Conservation (phyloP, 2,888 invertebrate genomes). For the Suillia variegata region DNA sequence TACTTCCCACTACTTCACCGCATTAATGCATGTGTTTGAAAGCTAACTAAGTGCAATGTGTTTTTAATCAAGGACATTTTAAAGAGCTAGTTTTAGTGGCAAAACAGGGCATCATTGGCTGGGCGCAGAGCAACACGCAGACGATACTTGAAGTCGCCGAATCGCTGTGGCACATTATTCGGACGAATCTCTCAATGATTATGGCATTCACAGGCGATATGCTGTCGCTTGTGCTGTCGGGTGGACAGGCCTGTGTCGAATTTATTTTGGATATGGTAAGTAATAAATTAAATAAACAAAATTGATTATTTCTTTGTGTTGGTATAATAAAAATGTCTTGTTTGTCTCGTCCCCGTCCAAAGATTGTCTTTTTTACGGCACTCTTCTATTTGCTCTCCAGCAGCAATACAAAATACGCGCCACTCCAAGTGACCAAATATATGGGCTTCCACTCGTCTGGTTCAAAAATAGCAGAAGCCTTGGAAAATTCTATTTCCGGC, state of each 20-base stretch:
- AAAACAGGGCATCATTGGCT: constrained; percentile 72
- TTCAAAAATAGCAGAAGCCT: constrained; percentile 76
- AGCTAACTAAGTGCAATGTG: constrained; percentile 56
- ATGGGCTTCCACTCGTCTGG: constrained; percentile 78
- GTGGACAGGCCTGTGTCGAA: constrained; percentile 88
- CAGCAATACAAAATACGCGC: constrained; percentile 86
- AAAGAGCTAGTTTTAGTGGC: constrained; percentile 62
- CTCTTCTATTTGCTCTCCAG: constrained; percentile 93
- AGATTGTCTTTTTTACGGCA: constrained; percentile 97
- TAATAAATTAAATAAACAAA: constrained; percentile 4
- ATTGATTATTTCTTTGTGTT: not conserved
- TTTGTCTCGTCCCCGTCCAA: constrained; percentile 43
- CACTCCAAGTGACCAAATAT: constrained; percentile 84
- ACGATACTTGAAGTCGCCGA: constrained; percentile 85
- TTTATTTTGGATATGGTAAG: constrained; percentile 83
- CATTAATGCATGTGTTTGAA: constrained; percentile 48
- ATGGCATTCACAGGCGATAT: constrained; percentile 85
- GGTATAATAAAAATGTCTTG: too few species aligned
- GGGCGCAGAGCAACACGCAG: constrained; percentile 89
- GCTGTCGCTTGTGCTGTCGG: constrained; percentile 83
- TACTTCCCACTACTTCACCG: constrained; percentile 31
- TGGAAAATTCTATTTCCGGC: constrained; percentile 88
- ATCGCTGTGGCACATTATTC: constrained; percentile 87
- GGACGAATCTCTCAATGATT: constrained; percentile 87
- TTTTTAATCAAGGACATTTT: constrained; percentile 61